Evolutionary conservation across 1,140 invertebrate species (phyloP), one percentile per base, ranked within the genome.

Genomic region (Monochamus saltuarius): DNA sequence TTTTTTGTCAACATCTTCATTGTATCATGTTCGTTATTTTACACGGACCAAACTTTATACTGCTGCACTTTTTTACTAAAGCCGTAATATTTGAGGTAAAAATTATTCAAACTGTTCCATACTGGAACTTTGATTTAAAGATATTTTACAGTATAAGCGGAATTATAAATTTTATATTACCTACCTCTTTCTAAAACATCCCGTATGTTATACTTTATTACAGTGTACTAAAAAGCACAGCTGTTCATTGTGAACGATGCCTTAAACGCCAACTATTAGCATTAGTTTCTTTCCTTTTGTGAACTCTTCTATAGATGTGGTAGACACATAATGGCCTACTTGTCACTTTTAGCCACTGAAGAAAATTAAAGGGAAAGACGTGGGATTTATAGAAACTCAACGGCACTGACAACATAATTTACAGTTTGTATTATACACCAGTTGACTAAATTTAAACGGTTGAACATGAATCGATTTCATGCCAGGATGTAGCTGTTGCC

Each of bases 241-340:
- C 45, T 47, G 45, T 47, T 19, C 10, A 22, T 7, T 47, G 45
- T 22, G 19, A 47, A 11, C 13, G 13, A 47, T 47, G 17, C 45
- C 13, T 47, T 43, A 14, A 47, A 47, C 19, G 45, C 16, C 45
- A 47, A 47, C 45, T 47, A 47, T 47, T 47, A 47, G 16, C 45
- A 47, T 47, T 47, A 47, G 45, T 47, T 47, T 47, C 45, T 19
- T 19, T 47, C 16, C 45, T 47, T 47, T 47, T 47, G 45, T 47
- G 29, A 47, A 47, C 45, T n/a, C n/a, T 11, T 47, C 45, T 47
- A 17, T 47, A 16, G 11, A 29, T 22, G 45, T 47, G 45, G 45
- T 47, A 47, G 14, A 47, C 45, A 47, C 29, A 47, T 47, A 47
- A 47, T 47, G 17, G 45, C 45, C 13, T n/a, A n/a, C 45, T 47